Conservation (phyloP, 2,113 vertebrate genomes). For the Chaenocephalus aceratus region DNA sequence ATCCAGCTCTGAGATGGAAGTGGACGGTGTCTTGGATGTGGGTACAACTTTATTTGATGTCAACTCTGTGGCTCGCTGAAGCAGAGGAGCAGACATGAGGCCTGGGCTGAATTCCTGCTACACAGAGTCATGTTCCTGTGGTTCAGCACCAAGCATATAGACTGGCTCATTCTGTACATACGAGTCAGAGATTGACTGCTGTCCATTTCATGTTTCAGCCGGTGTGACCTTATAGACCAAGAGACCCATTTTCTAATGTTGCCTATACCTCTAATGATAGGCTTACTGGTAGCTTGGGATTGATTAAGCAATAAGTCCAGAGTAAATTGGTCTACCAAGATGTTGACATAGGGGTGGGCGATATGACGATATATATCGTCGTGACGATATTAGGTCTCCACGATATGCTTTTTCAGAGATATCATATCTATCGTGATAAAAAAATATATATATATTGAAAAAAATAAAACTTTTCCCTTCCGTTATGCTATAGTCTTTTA, state of each 20-base stretch:
- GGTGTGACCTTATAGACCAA: slow-evolving; percentile 7
- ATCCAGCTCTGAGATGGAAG: slow-evolving; percentile 23
- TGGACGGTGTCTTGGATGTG: slow-evolving; percentile 44
- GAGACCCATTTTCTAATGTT: slow-evolving; percentile 28
- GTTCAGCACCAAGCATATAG: slow-evolving; percentile 45
- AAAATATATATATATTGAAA: too few species aligned
- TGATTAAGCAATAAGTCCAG: slow-evolving; percentile 23
- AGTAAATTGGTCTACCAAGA: slow-evolving; percentile 35
- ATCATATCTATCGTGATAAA: too few species aligned
- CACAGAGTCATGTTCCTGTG: slow-evolving; percentile 64
- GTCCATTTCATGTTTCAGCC: slow-evolving; percentile 36
- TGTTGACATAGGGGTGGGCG: slow-evolving; percentile 9
- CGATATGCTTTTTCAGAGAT: too few species aligned
- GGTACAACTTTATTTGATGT: slow-evolving; percentile 48
- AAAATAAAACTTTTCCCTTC: too few species aligned
- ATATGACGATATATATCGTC: too few species aligned
- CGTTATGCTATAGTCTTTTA: too few species aligned
- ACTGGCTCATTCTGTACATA: slow-evolving; percentile 40
- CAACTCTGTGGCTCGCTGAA: slow-evolving; percentile 41
- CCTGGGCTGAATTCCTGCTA: slow-evolving; percentile 56
- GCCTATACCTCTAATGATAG: slow-evolving; percentile 21
- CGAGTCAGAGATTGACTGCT: slow-evolving; percentile 55
- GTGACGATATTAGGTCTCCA: too few species aligned
- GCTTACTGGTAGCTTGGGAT: slow-evolving; percentile 25
- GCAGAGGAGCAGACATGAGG: slow-evolving; percentile 48